Evolutionary conservation across 2,888 invertebrate species (phyloP).

Genomic region (Chrysopilus asiliformis): DNA sequence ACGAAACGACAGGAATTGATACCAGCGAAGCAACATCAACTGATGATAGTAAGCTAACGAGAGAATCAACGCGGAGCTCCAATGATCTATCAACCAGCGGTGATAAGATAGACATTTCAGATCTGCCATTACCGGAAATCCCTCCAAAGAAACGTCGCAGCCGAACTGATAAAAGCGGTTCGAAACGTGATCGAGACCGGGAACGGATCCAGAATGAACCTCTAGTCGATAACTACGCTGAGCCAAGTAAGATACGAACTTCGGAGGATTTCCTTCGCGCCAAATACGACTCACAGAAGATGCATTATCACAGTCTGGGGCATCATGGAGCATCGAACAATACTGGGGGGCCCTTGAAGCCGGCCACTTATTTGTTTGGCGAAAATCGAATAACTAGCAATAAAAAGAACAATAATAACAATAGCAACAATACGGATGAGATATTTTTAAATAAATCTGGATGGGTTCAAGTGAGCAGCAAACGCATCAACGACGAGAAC

Average conservation of each 20-base stretch:
- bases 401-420: no score
- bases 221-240: not conserved
- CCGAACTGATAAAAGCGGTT: slow-evolving; percentile 17
- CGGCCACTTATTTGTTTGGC: slow-evolving; percentile 35
- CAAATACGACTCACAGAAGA: slow-evolving; percentile 21
- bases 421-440: slow-evolving; percentile 24
- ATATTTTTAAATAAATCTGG: slow-evolving; percentile 37
- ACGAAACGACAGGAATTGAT: not conserved
- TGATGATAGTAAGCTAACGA: slow-evolving; percentile 30
- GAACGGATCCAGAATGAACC: slow-evolving; percentile 26
- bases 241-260: slow-evolving; percentile 3
- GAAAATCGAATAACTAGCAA: slow-evolving; percentile 19
- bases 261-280: slow-evolving; percentile 30
- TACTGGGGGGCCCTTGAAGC: slow-evolving; percentile 24
- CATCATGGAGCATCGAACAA: slow-evolving; percentile 12
- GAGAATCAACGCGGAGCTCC: slow-evolving; percentile 27
- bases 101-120: slow-evolving; percentile 31
- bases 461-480: slow-evolving; percentile 39
- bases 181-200: slow-evolving; percentile 12
- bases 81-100: not conserved
- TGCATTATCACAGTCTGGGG: slow-evolving; percentile 30
- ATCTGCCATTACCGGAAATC: slow-evolving; percentile 31
- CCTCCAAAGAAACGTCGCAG: slow-evolving; percentile 31
- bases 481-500: slow-evolving; percentile 29
- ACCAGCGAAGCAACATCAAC: not conserved